Conservation (phyloP, 2,888 invertebrate genomes). For the Galerucella nymphaeae region DNA sequence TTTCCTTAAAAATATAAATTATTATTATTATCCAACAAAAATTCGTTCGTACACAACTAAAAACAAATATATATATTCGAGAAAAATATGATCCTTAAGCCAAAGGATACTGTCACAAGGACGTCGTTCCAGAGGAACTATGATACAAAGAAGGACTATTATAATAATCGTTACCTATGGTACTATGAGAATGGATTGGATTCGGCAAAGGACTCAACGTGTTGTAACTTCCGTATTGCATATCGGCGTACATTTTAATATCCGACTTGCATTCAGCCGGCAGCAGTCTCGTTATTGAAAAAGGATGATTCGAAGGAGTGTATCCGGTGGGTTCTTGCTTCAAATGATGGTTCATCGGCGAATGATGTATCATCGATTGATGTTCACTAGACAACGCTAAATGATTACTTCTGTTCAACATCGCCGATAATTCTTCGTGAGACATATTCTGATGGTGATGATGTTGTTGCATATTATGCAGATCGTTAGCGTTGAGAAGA, state of each 20-base stretch:
- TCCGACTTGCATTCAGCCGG: slow-evolving; percentile 90
- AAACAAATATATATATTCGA: slow-evolving; percentile 46
- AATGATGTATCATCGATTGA: slow-evolving; percentile 65
- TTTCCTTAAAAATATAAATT: slow-evolving; percentile 9
- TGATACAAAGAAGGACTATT: slow-evolving; percentile 87
- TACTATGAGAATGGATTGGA: slow-evolving; percentile 68
- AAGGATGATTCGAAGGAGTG: slow-evolving; percentile 89
- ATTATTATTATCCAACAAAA: slow-evolving; percentile 30
- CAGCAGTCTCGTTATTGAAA: slow-evolving; percentile 93
- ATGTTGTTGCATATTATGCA: slow-evolving; percentile 64
- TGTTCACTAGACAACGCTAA: slow-evolving; percentile 62
- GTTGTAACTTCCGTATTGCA: slow-evolving; percentile 74
- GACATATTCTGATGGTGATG: slow-evolving; percentile 68
- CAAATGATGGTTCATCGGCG: slow-evolving; percentile 71
- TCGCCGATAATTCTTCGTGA: slow-evolving; percentile 73
- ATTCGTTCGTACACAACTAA: slow-evolving; percentile 36
- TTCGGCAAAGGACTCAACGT: slow-evolving; percentile 73
- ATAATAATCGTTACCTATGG: slow-evolving; percentile 79
- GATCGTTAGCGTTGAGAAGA: slow-evolving; percentile 69
- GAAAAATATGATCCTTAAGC: slow-evolving; percentile 73
- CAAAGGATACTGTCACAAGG: slow-evolving; percentile 93
- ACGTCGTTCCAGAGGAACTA: slow-evolving; percentile 76
- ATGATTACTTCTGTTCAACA: slow-evolving; percentile 75
- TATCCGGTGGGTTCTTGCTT: slow-evolving; percentile 72
- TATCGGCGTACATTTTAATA: slow-evolving; percentile 89